Conservation (phyloP, 1,140 invertebrate genomes). For the Dreissena rostriformis region DNA sequence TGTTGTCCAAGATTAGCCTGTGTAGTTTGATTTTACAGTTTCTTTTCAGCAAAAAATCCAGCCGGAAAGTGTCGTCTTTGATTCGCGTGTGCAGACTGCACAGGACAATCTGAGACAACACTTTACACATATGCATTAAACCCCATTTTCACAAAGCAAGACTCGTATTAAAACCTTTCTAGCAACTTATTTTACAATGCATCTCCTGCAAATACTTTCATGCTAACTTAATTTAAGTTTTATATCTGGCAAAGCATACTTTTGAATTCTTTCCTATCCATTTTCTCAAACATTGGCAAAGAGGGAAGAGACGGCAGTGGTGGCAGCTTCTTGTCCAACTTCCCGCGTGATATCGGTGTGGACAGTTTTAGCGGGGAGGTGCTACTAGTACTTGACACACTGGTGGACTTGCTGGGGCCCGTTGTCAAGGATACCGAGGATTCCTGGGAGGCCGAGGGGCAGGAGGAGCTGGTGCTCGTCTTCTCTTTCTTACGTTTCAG, state of each 20-base stretch:
- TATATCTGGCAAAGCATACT: constrained; percentile 27
- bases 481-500: constrained; percentile 54
- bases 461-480: not conserved
- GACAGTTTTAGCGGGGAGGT: constrained; percentile 43
- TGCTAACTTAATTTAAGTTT: too few relatives aligned
- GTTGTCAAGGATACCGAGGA: not conserved
- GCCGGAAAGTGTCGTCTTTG: too few relatives aligned
- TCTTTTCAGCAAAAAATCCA: too few relatives aligned
- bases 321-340: constrained; percentile 41
- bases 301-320: constrained; percentile 44
- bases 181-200: too few relatives aligned
- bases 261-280: constrained; percentile 54
- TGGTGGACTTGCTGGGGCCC: constrained; percentile 8
- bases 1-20: too few relatives aligned
- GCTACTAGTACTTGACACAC: constrained; percentile 36
- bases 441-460: not conserved
- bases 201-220: too few relatives aligned
- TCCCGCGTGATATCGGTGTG: constrained; percentile 40
- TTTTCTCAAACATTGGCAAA: constrained; percentile 52
- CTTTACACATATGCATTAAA: too few relatives aligned
- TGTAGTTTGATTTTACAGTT: too few relatives aligned
- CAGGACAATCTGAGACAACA: too few relatives aligned
- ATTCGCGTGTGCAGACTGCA: too few relatives aligned
- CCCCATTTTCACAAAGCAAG: too few relatives aligned
- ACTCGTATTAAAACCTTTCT: too few relatives aligned